Evolutionary conservation across 1,140 invertebrate species (phyloP).

Genomic region (Zaprionus taronus): DNA sequence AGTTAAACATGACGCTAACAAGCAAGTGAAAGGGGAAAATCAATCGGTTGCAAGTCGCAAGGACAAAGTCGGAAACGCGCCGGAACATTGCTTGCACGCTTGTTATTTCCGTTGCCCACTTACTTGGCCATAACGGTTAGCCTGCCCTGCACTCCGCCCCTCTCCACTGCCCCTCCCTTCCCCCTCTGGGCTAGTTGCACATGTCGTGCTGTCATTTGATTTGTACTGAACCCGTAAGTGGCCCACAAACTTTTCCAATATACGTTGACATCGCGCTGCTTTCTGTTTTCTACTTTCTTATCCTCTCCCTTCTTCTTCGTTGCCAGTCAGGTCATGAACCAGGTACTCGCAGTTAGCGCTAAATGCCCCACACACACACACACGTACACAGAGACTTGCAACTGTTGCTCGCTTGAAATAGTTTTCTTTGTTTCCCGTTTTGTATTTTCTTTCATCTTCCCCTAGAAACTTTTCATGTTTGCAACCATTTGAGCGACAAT

Average conservation of each 20-base stretch:
- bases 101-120: constrained; percentile 51
- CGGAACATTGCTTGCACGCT: constrained; percentile 18
- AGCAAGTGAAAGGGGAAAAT: too few species aligned
- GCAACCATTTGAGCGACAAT: constrained; percentile 29
- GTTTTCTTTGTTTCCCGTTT: neutral
- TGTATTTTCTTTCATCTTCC: neutral
- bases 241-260: constrained; percentile 58
- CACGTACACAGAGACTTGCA: neutral
- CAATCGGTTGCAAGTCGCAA: neutral
- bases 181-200: neutral
- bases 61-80: neutral
- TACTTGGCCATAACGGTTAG: constrained; percentile 13
- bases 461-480: constrained; percentile 42
- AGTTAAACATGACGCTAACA: too few species aligned
- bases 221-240: constrained; percentile 51
- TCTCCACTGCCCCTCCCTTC: neutral
- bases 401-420: neutral
- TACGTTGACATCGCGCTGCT: neutral
- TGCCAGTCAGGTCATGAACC: neutral
- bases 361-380: constrained; percentile 16
- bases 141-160: neutral
- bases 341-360: constrained; percentile 16
- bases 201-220: constrained; percentile 49
- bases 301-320: neutral
- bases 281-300: neutral